These are phyloP conservation scores for Carollia perspicillata DNA, from an alignment of 2,113 vertebrate species.

Conservation along the genomic window DNA sequence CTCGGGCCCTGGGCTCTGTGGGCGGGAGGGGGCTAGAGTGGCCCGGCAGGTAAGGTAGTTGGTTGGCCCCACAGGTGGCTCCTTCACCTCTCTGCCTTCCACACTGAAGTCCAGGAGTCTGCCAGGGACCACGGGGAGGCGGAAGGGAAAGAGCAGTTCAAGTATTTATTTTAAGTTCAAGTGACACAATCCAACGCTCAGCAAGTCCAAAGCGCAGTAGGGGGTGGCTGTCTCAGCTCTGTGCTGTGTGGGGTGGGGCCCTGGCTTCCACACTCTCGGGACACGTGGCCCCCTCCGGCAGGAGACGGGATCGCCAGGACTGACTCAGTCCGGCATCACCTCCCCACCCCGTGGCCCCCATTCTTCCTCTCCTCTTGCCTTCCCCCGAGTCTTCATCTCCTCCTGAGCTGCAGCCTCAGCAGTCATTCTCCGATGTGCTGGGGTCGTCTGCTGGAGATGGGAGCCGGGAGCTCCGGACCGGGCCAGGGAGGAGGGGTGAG, in stretches of 20 bases:
- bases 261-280: neutral
- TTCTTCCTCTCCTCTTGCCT: neutral
- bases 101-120: neutral
- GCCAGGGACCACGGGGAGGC: neutral
- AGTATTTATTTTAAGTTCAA: slow-evolving; percentile 54
- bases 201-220: neutral
- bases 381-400: neutral
- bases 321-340: neutral
- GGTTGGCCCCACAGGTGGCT: neutral
- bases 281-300: neutral
- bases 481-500: neutral
- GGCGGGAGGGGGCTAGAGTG: neutral
- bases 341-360: neutral
- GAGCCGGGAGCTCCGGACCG: neutral
- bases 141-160: neutral
- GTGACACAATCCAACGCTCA: neutral
- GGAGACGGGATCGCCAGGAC: neutral
- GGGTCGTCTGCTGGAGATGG: neutral
- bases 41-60: neutral
- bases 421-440: neutral
- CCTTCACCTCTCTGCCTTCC: neutral
- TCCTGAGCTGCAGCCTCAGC: neutral
- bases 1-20: neutral
- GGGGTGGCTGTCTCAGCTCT: neutral
- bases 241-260: neutral